Percentiles rank a stretch among this genome's conserved stretches.
phyloP scores from a whole-genome alignment of 1,140 invertebrate species.

The Apocrypta bakeri region DNA sequence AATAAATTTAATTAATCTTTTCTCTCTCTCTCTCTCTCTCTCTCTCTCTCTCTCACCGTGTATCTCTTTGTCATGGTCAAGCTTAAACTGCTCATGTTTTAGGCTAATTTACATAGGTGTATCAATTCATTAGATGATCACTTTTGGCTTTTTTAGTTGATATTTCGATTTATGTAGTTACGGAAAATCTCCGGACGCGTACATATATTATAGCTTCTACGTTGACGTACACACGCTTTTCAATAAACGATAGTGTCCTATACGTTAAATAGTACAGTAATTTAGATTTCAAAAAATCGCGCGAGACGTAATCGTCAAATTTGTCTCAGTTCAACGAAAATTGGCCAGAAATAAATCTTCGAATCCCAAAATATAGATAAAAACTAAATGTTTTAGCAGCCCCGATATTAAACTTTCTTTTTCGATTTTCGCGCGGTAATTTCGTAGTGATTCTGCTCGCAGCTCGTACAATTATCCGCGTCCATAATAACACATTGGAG shows the following conservation, averaged over 20 bases:
- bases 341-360: background rate
- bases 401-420: background rate
- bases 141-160: background rate
- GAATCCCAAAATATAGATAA: too few species aligned
- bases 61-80: too few species aligned
- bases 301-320: background rate
- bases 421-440: background rate
- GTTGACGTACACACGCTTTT: too few species aligned
- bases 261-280: background rate
- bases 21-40: background rate
- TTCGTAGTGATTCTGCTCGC: background rate
- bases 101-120: slow-evolving; percentile 1
- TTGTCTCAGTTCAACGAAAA: background rate
- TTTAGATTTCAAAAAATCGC: background rate
- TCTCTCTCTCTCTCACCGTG: too few species aligned
- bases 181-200: too few species aligned
- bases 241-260: background rate
- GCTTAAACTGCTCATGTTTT: background rate
- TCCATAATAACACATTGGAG: background rate
- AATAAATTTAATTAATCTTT: slow-evolving; percentile 4
- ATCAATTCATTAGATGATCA: background rate
- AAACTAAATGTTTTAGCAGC: too few species aligned
- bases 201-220: too few species aligned
- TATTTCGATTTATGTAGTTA: too few species aligned
- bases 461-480: background rate